Evolutionary conservation across 2,113 vertebrate species (phyloP), one percentile per base, ranked within the genome.

Genomic region (Onychostruthus taczanowskii): DNA sequence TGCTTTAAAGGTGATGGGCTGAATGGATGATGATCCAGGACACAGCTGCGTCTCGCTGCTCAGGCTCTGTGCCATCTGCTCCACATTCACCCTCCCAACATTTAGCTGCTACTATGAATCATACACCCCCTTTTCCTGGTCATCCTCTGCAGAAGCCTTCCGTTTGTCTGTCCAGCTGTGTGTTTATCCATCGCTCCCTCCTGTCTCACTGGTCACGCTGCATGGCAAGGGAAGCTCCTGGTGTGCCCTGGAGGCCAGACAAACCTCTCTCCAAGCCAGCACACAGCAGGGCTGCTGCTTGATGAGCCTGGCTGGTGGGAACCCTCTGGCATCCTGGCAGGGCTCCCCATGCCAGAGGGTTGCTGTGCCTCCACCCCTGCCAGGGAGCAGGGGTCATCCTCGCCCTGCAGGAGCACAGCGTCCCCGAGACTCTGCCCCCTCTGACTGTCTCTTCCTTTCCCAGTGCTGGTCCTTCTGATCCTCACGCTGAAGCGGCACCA

Each of bases 391-490:
- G 5, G 17, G 10, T 9, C 0, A 0, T 35, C 62, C 58, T 62
- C 2, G 0, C 24, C 53, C 49, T 3, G 1, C 2, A 6, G 49
- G 39, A 47, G 55, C 7, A 2, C 50, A 8, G 64, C 21, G 2
- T 24, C 43, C 59, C 26, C 1, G 0, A 69, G 35, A 18, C 17
- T 23, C 64, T 39, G 43, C 1, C 68, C 68, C 5, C 0, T 55
- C 76, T 91, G 67, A 92, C 44, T 2, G 1, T 47, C 52, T 83
- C 58, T 74, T 93, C 68, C 52, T 91, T 80, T 43, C 37, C 47
- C 95, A 99, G 99, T 99, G 90, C 98, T 99, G 61, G 98, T 99
- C 69, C 97, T 99, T 73, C 98, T 99, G 88, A 99, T 99, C 97
- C 98, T 99, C 94, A 99, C 99, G 0, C 98, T 99, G 90, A 98